Base-by-base conservation (phyloP, 2,113 vertebrate species). In the Channa maculata region DNA sequence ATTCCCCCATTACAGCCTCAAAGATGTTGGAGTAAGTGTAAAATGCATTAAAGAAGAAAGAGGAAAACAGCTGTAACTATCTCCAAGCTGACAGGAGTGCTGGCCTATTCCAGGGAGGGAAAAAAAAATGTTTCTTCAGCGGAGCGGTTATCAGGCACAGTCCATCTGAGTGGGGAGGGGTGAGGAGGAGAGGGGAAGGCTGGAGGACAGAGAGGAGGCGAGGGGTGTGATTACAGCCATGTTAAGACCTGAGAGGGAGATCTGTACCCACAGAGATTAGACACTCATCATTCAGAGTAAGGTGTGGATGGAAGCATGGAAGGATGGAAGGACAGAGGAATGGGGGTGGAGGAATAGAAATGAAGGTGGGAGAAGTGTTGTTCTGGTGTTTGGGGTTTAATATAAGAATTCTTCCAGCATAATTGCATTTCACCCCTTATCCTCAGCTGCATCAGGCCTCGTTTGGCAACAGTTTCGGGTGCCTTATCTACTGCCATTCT, bases 401-500 rank as follows among this genome's bases (percentile, higher is more conserved):
- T 94, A 94, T 89, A 70, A 91, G 87, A 90, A 90, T 90, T 88
- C 91, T 89, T 88, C 89, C 83, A 75, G 80, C 65, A 90, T 93
- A 93, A 94, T 94, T 92, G 83, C 76, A 59, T 90, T 89, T 91
- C 65, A 34, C 78, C 66, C 80, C 88, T 95, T 94, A 95, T 95
- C 93, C 90, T 63, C 53, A 24, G 84, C 91, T 87, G 88, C 89
- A 95, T 95, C 92, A 77, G 90, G 79, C 82, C 86, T 90, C 80
- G 76, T 92, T 94, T 88, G 89, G 79, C 91, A 76, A 92, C 92
- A 92, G 89, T 92, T 93, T 89, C 84, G 53, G 73, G 86, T n/a
- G 83, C 67, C 91, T 94, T 95, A 94, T 95, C 93, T 88, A 77
- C 80, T 87, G 90, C 86, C 90, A 90, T 93, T 94, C 93, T 91